Percentiles rank a stretch among this genome's conserved stretches.
phyloP scores from a whole-genome alignment of 1,140 invertebrate species.

The Drosophila hydei region DNA sequence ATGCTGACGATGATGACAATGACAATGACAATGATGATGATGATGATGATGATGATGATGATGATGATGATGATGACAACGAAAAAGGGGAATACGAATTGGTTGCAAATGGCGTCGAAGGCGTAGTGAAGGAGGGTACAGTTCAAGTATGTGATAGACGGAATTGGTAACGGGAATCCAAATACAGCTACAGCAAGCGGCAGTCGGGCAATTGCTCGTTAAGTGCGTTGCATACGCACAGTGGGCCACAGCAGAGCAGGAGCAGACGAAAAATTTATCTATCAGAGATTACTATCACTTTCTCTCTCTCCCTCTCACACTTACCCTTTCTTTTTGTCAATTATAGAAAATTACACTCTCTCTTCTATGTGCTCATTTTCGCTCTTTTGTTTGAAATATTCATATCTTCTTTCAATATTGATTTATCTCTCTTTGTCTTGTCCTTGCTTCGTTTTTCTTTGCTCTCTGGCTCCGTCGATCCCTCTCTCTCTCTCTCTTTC shows the following conservation, averaged over 20 bases:
- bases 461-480: too few relatives aligned
- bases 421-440: too few relatives aligned
- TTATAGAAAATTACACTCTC: too few relatives aligned
- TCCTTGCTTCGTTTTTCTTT: too few relatives aligned
- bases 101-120: slow-evolving; percentile 17
- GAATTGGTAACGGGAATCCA: slow-evolving; percentile 14
- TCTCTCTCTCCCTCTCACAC: too few relatives aligned
- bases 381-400: too few relatives aligned
- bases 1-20: slow-evolving; percentile 48
- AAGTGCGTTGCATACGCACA: slow-evolving; percentile 15
- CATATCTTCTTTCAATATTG: too few relatives aligned
- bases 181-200: slow-evolving; percentile 5
- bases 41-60: slow-evolving; percentile 41
- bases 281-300: too few relatives aligned
- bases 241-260: slow-evolving; percentile 7
- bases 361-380: too few relatives aligned
- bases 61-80: slow-evolving; percentile 38
- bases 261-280: neutral
- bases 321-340: too few relatives aligned
- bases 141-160: neutral
- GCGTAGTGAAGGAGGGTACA: neutral
- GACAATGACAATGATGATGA: slow-evolving; percentile 27
- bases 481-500: neutral
- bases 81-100: slow-evolving; percentile 30
- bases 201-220: neutral